These are phyloP conservation scores for Linepithema humile DNA, from an alignment of 1,140 invertebrate species.

Conservation along the genomic window DNA sequence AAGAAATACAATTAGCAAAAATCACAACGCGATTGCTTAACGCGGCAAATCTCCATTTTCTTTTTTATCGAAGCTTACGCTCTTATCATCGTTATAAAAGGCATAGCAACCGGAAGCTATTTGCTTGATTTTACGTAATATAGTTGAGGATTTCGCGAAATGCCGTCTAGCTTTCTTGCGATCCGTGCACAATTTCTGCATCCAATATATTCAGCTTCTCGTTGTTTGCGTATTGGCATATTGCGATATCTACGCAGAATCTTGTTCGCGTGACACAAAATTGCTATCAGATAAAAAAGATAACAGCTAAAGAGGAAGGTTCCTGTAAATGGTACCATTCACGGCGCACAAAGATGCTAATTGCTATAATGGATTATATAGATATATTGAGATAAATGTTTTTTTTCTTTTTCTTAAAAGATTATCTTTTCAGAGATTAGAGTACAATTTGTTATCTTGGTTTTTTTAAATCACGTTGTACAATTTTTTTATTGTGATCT, in stretches of 20 bases:
- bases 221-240: background rate
- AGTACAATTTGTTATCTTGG: no score
- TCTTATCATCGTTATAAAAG: background rate
- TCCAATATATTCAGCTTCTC: background rate
- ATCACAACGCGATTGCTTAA: no score
- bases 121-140: background rate
- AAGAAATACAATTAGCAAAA: no score
- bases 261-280: no score
- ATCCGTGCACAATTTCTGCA: slow-evolving; percentile 9
- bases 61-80: background rate
- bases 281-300: no score
- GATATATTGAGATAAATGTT: background rate
- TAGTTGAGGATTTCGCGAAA: background rate
- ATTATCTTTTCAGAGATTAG: no score
- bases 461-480: no score
- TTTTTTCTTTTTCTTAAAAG: no score
- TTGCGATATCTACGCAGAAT: background rate
- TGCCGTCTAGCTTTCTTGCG: background rate
- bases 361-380: background rate
- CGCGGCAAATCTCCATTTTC: no score
- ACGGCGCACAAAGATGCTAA: background rate
- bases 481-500: no score
- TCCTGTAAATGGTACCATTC: background rate
- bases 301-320: background rate
- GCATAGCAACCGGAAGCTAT: background rate